Percentiles rank a stretch among this genome's conserved stretches.
These are phyloP conservation scores for Pachymerium ferrugineum DNA, from an alignment of 2,888 invertebrate genomes.

Conservation along the genomic window DNA sequence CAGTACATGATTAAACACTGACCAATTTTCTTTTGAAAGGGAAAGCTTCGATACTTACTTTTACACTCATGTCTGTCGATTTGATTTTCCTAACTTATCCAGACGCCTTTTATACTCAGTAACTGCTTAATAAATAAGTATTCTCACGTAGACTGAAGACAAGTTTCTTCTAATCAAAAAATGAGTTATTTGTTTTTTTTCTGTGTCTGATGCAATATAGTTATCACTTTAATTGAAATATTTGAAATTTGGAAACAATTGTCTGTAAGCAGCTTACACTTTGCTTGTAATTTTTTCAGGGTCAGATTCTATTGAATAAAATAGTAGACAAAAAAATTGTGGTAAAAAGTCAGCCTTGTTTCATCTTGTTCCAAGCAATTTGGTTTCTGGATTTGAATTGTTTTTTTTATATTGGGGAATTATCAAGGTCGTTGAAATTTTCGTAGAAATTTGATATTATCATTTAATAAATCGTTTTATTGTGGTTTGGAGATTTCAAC, in stretches of 20 bases:
- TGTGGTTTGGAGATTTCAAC: no score
- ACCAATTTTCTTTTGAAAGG: no score
- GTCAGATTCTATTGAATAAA: background rate
- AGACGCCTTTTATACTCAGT: slow-evolving; percentile 10
- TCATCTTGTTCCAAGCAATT: no score
- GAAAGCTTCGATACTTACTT: background rate
- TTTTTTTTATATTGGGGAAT: background rate
- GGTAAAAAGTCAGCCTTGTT: no score
- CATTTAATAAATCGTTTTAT: background rate
- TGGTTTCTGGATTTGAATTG: background rate
- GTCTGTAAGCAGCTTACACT: background rate
- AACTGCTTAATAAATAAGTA: background rate
- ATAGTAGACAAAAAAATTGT: no score
- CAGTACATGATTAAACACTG: no score
- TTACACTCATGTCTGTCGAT: background rate
- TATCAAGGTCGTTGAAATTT: background rate
- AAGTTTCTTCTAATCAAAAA: no score
- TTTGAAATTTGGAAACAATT: no score
- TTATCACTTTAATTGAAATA: no score
- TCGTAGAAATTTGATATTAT: background rate
- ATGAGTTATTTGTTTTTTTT: no score
- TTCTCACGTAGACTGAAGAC: background rate
- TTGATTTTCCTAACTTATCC: background rate
- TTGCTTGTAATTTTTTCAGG: background rate
- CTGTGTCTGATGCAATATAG: no score